phyloP scores from a whole-genome alignment of 2,797 vertebrate genomes.

The Enteromius argenteus region DNA sequence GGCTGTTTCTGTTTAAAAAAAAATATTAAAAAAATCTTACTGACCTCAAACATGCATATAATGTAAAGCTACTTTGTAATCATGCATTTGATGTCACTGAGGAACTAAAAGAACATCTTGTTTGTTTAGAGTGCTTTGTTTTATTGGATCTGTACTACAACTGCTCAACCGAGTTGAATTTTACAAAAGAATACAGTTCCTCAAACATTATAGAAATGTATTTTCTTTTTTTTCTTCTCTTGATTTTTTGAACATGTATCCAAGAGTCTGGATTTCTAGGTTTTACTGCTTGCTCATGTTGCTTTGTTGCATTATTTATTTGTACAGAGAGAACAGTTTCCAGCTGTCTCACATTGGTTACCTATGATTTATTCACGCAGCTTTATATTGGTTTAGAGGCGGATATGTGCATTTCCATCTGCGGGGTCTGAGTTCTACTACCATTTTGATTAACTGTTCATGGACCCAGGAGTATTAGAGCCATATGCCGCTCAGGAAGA shows the following conservation, averaged over 20 bases:
- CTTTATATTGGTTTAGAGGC: slow-evolving; percentile 43
- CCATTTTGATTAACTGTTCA: slow-evolving; percentile 51
- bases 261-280: slow-evolving; percentile 1
- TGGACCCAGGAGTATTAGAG: slow-evolving; percentile 52
- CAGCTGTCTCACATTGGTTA: slow-evolving; percentile 45
- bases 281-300: slow-evolving; percentile 32
- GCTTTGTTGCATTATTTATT: slow-evolving; percentile 56
- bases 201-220: background rate
- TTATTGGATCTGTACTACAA: background rate
- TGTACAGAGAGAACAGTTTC: slow-evolving; percentile 42
- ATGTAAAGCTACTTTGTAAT: background rate
- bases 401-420: slow-evolving; percentile 46
- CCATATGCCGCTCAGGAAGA: slow-evolving; percentile 49
- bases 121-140: background rate
- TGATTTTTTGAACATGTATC: slow-evolving; percentile 32
- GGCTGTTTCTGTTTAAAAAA: background rate
- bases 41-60: background rate
- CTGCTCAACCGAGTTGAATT: too few relatives aligned
- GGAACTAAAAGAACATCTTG: background rate
- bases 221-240: background rate
- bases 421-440: slow-evolving; percentile 45
- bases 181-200: too few relatives aligned
- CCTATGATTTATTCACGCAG: slow-evolving; percentile 44
- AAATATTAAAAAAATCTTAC: background rate
- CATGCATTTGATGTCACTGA: background rate